Conservation (phyloP, 23 tunicate genomes). For the Phallusia fumigata region DNA sequence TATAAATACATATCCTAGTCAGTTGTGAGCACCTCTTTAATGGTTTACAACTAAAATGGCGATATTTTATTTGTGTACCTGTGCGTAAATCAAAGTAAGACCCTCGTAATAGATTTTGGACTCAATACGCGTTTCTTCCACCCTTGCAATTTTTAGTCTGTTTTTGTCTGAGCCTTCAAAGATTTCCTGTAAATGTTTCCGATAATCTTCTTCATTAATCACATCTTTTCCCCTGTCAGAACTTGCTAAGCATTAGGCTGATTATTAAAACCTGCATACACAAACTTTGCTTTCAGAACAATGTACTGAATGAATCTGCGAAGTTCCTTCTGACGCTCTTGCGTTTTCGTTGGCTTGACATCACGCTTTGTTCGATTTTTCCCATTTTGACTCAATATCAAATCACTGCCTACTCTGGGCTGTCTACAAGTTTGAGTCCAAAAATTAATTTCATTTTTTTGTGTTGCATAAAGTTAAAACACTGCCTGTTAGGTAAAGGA, state of each 20-base stretch:
- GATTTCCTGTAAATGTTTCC: not conserved
- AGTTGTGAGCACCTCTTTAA: too few species aligned
- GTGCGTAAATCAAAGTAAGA: conserved; percentile 52
- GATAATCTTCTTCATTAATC: not conserved
- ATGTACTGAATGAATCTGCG: not conserved
- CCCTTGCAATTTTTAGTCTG: not conserved
- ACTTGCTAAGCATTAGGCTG: not conserved
- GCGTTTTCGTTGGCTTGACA: not conserved
- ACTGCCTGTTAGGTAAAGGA: conserved; percentile 47
- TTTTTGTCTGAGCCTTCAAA: not conserved
- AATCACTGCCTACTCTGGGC: conserved; percentile 4
- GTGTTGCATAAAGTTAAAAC: not conserved
- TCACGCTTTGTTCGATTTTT: not conserved
- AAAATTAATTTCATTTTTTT: not conserved
- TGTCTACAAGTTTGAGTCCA: conserved; percentile 12
- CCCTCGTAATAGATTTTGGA: conserved; percentile 31
- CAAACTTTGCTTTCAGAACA: not conserved
- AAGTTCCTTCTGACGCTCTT: conserved; percentile 1
- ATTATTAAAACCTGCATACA: not conserved
- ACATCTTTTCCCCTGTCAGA: not conserved
- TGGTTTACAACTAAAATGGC: not conserved
- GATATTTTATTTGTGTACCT: conserved; percentile 20
- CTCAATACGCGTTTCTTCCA: not conserved
- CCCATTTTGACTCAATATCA: not conserved
- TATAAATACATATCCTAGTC: too few species aligned